Percentiles rank a stretch among this genome's conserved stretches.
phyloP scores from a whole-genome alignment of 2,113 vertebrate species.

The Spilogale gracilis region DNA sequence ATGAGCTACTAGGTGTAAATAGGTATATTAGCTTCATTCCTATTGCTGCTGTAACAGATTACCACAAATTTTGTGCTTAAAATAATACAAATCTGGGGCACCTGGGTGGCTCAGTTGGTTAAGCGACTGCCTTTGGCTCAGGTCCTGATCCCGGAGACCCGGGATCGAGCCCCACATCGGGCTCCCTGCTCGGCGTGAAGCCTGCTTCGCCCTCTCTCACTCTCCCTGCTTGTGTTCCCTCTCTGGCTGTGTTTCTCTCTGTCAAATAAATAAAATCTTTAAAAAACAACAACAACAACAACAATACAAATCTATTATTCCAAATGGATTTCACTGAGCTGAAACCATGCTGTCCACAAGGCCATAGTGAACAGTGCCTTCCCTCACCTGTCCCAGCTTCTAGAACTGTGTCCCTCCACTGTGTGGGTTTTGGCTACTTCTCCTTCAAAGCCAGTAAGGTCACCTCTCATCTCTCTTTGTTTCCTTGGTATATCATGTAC shows the following conservation, averaged over 20 bases:
- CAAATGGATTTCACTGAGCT: not conserved
- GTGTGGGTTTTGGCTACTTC: not conserved
- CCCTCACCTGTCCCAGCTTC: not conserved
- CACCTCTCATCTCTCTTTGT: fast-evolving
- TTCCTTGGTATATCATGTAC: fast-evolving
- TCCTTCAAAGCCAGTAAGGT: not conserved
- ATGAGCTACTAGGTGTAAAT: not conserved
- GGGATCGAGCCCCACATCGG: too few relatives aligned
- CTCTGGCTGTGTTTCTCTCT: too few relatives aligned
- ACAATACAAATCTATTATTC: not conserved
- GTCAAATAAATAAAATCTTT: too few relatives aligned
- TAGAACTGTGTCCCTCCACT: not conserved
- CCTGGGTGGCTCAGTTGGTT: too few relatives aligned
- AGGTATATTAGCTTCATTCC: not conserved
- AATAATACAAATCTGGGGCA: too few relatives aligned
- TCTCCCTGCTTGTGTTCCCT: too few relatives aligned
- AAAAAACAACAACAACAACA: too few relatives aligned
- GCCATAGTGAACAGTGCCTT: not conserved
- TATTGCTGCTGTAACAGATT: not conserved
- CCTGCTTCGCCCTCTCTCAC: too few relatives aligned
- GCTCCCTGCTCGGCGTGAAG: too few relatives aligned
- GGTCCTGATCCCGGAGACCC: too few relatives aligned
- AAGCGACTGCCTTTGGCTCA: too few relatives aligned
- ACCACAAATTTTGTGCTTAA: not conserved
- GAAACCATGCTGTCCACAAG: not conserved